Percentiles rank a stretch among this genome's conserved stretches.
Evolutionary conservation across 2,888 invertebrate species (phyloP).

Genomic region (Molorchus minor): DNA sequence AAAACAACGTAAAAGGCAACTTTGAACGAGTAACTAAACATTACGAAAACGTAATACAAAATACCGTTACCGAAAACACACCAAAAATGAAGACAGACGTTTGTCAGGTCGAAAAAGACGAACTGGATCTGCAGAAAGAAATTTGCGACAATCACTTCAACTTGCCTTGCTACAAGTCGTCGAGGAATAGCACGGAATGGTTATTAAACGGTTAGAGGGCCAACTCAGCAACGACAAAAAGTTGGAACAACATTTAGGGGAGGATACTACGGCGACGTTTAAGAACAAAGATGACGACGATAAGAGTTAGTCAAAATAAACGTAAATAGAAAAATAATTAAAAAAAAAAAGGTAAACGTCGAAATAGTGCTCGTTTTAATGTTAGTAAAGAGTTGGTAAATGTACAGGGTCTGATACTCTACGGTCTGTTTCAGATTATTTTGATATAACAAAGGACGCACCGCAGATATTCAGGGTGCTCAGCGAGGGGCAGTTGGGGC

Average conservation of each 20-base stretch:
- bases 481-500: constrained; percentile 5
- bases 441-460: constrained; percentile 16
- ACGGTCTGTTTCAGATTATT: constrained; percentile 7
- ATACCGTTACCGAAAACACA: background rate
- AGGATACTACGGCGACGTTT: background rate
- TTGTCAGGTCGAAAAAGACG: too few relatives aligned
- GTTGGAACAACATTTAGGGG: background rate
- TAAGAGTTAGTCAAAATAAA: background rate
- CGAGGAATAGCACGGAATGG: constrained; percentile 6
- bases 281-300: background rate
- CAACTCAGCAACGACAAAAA: background rate
- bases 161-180: background rate
- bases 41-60: background rate
- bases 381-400: too few relatives aligned
- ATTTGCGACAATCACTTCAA: background rate
- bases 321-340: background rate
- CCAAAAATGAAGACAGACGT: too few relatives aligned
- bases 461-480: constrained; percentile 16
- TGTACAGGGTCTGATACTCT: background rate
- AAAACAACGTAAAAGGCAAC: background rate
- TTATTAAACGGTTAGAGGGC: constrained; percentile 2
- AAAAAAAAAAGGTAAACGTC: background rate
- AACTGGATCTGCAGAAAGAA: constrained; percentile 8
- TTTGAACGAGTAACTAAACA: constrained; percentile 6
- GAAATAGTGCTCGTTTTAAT: constrained; percentile 2